Percentiles rank a stretch among this genome's conserved stretches.
phyloP scores from a whole-genome alignment of 1,140 invertebrate genomes.

The Microplitis demolitor region DNA sequence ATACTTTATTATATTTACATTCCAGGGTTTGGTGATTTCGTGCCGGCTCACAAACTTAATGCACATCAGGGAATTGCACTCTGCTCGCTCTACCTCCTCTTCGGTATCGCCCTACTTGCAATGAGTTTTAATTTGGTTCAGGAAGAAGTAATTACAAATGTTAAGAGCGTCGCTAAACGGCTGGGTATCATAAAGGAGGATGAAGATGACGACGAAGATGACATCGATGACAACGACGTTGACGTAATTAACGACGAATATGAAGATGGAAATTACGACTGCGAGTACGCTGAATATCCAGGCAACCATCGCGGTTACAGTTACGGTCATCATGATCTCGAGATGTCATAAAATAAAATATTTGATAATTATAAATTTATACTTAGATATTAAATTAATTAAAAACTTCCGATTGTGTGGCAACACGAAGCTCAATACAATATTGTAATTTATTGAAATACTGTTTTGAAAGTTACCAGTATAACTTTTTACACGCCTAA shows the following conservation, averaged over 20 bases:
- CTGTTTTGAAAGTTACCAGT: no score
- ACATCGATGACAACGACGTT: conserved; percentile 44
- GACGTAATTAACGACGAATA: conserved; percentile 38
- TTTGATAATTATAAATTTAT: neutral
- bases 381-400: neutral
- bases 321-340: neutral
- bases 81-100: conserved; percentile 90
- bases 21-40: conserved; percentile 87
- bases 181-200: conserved; percentile 84
- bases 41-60: conserved; percentile 81
- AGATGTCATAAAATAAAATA: neutral
- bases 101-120: conserved; percentile 94
- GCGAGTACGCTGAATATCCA: conserved; percentile 24
- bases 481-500: no score
- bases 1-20: conserved; percentile 12
- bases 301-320: conserved; percentile 31
- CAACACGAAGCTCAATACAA: no score
- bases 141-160: conserved; percentile 87
- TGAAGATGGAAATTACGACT: conserved; percentile 37
- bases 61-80: conserved; percentile 84
- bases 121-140: conserved; percentile 99
- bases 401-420: no score
- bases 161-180: conserved; percentile 80
- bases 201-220: conserved; percentile 67
- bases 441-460: no score